phyloP scores from a whole-genome alignment of 2,888 invertebrate genomes.

The Tenthredo livida region DNA sequence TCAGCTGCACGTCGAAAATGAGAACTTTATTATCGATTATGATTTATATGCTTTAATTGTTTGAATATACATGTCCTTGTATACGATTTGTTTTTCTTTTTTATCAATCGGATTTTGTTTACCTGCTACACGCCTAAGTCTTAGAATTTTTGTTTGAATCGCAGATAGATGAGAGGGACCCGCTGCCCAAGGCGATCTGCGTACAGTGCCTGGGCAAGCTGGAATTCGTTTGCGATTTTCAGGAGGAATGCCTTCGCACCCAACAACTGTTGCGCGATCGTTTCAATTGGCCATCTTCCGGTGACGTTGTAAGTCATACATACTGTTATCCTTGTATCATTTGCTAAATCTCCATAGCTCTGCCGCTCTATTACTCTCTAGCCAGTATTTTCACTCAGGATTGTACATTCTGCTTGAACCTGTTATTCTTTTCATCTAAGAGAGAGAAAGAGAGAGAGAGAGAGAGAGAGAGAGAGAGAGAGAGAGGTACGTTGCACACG shows the following conservation, averaged over 20 bases:
- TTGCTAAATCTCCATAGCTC: conserved; percentile 43
- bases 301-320: conserved; percentile 73
- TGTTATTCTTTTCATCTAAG: not conserved
- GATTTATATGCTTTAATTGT: conserved; percentile 7
- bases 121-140: conserved; percentile 31
- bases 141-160: conserved; percentile 62
- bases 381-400: not conserved
- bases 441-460: too few species aligned
- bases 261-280: conserved; percentile 75
- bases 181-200: conserved; percentile 77
- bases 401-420: not conserved
- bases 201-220: conserved; percentile 77
- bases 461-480: conserved; percentile 2
- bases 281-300: conserved; percentile 74
- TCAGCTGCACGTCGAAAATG: not conserved
- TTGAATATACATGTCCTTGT: not conserved
- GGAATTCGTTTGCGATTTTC: conserved; percentile 77
- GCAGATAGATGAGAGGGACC: conserved; percentile 77
- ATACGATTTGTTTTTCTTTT: conserved; percentile 44
- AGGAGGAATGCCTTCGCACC: conserved; percentile 77
- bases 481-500: not conserved
- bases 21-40: not conserved
- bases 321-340: conserved; percentile 50
- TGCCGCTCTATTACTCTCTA: conserved; percentile 53
- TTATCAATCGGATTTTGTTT: conserved; percentile 12